phyloP scores from a whole-genome alignment of 1,140 invertebrate genomes.

The Atta colombica region DNA sequence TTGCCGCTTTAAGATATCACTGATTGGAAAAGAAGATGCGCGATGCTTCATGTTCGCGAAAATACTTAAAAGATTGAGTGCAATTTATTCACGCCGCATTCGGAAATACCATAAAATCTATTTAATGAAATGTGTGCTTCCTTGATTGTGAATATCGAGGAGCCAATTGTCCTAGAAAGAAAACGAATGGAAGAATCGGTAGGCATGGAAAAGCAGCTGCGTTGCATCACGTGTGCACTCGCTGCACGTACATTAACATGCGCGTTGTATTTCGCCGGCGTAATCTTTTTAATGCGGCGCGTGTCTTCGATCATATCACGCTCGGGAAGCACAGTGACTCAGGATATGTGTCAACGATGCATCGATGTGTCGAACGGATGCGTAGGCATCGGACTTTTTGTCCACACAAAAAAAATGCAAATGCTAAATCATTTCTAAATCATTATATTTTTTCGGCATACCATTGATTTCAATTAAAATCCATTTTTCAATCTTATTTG shows the following conservation, averaged over 20 bases:
- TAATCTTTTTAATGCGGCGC: constrained; percentile 72
- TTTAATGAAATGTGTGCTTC: not conserved
- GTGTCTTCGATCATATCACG: constrained; percentile 74
- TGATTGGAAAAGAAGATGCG: not conserved
- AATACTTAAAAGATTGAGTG: not conserved
- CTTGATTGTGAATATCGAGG: not conserved
- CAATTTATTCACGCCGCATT: not conserved
- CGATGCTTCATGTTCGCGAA: not conserved
- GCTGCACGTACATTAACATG: constrained; percentile 64
- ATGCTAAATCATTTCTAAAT: not conserved
- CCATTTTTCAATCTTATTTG: not conserved
- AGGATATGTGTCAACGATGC: constrained; percentile 73
- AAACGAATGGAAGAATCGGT: constrained; percentile 60
- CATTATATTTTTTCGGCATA: not conserved
- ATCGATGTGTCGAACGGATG: constrained; percentile 28
- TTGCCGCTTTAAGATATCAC: not conserved
- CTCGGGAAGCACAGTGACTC: constrained; percentile 63
- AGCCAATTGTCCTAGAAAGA: constrained; percentile 33
- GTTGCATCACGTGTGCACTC: constrained; percentile 42
- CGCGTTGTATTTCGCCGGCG: constrained; percentile 52
- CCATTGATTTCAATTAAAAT: not conserved
- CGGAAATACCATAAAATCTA: not conserved
- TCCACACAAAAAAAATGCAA: not conserved
- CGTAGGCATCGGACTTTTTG: constrained; percentile 28
- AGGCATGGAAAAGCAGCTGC: constrained; percentile 67